These are phyloP conservation scores for Limnephilus lunatus DNA, from an alignment of 2,888 invertebrate species.

Conservation along the genomic window DNA sequence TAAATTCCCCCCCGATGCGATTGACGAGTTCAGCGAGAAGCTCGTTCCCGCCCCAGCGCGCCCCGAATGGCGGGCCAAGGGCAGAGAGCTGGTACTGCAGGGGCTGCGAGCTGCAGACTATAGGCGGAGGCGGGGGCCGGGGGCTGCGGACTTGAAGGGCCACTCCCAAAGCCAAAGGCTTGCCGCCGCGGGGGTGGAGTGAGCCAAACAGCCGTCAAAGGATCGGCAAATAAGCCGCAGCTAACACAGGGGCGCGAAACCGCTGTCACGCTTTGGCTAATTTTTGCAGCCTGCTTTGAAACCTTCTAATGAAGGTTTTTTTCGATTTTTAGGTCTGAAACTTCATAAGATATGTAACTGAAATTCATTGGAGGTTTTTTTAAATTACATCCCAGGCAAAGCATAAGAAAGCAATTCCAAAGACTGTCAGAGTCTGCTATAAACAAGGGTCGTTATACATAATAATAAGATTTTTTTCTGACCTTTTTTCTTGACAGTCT, in stretches of 20 bases:
- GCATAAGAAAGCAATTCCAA: too few species aligned
- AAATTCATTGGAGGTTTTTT: too few species aligned
- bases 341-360: too few species aligned
- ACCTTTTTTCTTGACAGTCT: too few species aligned
- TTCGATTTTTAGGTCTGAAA: background rate
- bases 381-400: too few species aligned
- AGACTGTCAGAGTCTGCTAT: too few species aligned
- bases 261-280: background rate
- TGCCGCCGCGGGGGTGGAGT: slow-evolving; percentile 6
- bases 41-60: background rate
- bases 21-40: background rate
- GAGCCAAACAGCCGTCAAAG: slow-evolving; percentile 36
- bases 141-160: slow-evolving; percentile 15
- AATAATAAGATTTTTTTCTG: too few species aligned
- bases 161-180: slow-evolving; percentile 24
- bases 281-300: background rate
- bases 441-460: too few species aligned
- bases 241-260: background rate
- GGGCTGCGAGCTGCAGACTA: background rate
- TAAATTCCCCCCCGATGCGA: background rate
- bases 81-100: background rate
- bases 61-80: background rate
- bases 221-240: slow-evolving; percentile 33
- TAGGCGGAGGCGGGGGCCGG: background rate
- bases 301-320: background rate